Conservation (phyloP, 2,113 vertebrate genomes). For the Brienomyrus longianalis region DNA sequence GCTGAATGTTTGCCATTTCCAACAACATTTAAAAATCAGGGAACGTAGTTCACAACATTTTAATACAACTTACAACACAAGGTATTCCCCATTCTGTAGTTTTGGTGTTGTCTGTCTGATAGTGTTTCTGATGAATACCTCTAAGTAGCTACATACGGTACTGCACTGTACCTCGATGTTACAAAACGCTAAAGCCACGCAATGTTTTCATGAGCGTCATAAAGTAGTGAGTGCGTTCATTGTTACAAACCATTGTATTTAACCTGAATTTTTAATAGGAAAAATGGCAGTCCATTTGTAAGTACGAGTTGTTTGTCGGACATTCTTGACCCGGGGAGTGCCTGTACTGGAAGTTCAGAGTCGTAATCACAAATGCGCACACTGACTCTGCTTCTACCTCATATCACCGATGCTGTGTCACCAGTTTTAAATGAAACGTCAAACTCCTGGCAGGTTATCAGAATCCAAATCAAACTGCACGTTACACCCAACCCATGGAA, state of each 20-base stretch:
- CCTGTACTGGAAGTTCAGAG: neutral
- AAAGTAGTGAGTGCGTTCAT: neutral
- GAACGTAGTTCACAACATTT: neutral
- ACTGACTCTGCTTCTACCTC: neutral
- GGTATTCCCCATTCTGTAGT: neutral
- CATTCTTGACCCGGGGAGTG: neutral
- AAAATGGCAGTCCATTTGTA: neutral
- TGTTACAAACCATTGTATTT: neutral
- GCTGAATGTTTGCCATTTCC: neutral
- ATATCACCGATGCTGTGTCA: neutral
- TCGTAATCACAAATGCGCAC: neutral
- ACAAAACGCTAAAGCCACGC: neutral
- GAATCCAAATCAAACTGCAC: neutral
- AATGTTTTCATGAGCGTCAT: neutral
- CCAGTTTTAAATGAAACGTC: neutral
- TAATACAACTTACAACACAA: neutral
- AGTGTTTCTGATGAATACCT: neutral
- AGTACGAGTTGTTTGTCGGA: neutral
- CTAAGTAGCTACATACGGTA: neutral
- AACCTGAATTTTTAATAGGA: neutral
- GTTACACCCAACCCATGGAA: neutral
- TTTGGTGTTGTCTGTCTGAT: neutral
- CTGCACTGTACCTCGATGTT: neutral
- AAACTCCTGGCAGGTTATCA: neutral
- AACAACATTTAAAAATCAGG: neutral